Percentiles rank a stretch among this genome's conserved stretches.
Evolutionary conservation across 2,888 invertebrate genomes (phyloP).

Genomic region (Sipha maydis): DNA sequence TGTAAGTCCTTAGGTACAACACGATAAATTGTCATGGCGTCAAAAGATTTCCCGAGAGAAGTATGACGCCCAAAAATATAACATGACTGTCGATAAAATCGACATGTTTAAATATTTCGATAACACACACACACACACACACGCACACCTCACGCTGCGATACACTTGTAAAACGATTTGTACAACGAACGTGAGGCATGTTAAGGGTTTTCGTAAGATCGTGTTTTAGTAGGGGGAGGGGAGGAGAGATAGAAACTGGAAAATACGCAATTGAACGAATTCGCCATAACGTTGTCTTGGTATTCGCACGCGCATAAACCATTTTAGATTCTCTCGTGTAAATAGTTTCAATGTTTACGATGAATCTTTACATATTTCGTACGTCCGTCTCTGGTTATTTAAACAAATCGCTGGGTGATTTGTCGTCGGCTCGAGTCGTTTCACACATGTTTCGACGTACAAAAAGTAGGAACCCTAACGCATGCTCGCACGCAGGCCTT

Average conservation of each 20-base stretch:
- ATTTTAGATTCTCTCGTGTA: too few relatives aligned
- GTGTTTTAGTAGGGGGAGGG: too few relatives aligned
- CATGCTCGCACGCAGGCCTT: not conserved
- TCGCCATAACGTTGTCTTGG: too few relatives aligned
- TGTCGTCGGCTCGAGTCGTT: constrained; percentile 25
- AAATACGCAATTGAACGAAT: too few relatives aligned
- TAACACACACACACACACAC: not conserved
- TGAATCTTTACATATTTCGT: not conserved
- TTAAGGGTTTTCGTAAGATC: too few relatives aligned
- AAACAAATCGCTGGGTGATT: constrained; percentile 32
- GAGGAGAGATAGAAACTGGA: too few relatives aligned
- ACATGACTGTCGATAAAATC: too few relatives aligned
- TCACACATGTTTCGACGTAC: not conserved
- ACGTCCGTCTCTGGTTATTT: not conserved
- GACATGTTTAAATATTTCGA: not conserved
- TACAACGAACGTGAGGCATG: too few relatives aligned
- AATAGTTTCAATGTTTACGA: too few relatives aligned
- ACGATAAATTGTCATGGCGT: not conserved
- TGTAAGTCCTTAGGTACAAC: not conserved
- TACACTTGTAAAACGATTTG: too few relatives aligned
- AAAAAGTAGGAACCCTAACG: not conserved
- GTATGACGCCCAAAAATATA: too few relatives aligned
- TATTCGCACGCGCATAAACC: too few relatives aligned
- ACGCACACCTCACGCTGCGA: not conserved
- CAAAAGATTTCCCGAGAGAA: not conserved